Conservation (phyloP, 2,113 vertebrate species). For the Sprattus sprattus region DNA sequence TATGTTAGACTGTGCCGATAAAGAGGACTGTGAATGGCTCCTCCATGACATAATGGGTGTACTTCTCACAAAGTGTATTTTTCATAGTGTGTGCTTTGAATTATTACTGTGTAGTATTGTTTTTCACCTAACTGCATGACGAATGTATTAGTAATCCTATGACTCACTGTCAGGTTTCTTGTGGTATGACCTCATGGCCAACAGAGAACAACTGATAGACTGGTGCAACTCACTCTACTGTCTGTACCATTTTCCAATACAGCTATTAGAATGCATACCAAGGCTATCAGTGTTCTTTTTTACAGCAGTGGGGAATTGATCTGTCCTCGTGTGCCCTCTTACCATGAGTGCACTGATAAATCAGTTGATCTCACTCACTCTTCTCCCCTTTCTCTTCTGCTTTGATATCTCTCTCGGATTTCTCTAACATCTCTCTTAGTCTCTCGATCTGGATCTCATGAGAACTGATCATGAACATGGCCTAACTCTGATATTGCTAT, state of each 20-base stretch:
- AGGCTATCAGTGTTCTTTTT: not conserved
- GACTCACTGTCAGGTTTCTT: not conserved
- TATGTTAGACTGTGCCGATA: not conserved
- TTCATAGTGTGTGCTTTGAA: not conserved
- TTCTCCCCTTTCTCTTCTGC: not conserved
- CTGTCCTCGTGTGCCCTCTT: not conserved
- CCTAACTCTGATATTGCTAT: not conserved
- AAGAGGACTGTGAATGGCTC: not conserved
- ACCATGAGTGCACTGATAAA: not conserved
- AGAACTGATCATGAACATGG: not conserved
- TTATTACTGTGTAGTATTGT: not conserved
- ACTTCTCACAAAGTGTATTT: not conserved
- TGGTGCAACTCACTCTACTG: not conserved
- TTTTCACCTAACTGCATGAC: not conserved
- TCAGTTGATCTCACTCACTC: not conserved
- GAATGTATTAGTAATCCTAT: not conserved
- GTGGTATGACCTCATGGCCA: not conserved
- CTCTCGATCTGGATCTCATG: not conserved
- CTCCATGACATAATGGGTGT: not conserved
- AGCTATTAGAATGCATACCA: not conserved
- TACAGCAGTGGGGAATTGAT: not conserved
- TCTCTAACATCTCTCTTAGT: not conserved
- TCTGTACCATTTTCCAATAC: not conserved
- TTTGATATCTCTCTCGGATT: not conserved
- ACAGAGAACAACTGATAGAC: not conserved